phyloP scores from a whole-genome alignment of 2,113 vertebrate genomes.

The Vombatus ursinus region DNA sequence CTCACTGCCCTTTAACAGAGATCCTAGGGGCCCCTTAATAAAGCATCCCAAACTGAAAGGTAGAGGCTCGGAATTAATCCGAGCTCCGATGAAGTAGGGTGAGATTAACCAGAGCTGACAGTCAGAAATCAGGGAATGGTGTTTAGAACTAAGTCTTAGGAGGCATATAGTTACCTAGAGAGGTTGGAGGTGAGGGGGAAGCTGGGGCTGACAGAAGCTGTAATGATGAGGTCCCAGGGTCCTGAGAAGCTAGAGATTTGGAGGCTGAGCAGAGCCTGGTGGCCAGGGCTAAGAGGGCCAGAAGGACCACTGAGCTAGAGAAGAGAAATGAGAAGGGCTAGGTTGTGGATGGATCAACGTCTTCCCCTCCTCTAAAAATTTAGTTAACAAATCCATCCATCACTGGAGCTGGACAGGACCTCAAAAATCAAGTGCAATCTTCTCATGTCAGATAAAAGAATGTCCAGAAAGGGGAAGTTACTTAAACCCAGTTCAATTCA shows the following conservation, averaged over 20 bases:
- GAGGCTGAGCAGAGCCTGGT: conserved; percentile 55
- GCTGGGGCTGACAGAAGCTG: conserved; percentile 35
- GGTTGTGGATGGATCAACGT: not conserved
- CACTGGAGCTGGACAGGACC: not conserved
- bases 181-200: conserved; percentile 63
- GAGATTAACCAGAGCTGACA: not conserved
- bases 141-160: not conserved
- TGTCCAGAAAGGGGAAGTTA: not conserved
- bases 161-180: conserved; percentile 57
- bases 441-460: not conserved
- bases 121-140: not conserved
- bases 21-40: not conserved
- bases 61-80: not conserved
- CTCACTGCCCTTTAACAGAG: not conserved
- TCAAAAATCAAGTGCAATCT: not conserved
- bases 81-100: not conserved
- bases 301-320: conserved; percentile 35
- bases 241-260: conserved; percentile 55
- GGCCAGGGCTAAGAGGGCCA: conserved; percentile 58
- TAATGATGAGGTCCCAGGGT: conserved; percentile 61
- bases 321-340: not conserved
- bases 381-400: not conserved
- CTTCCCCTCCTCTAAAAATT: not conserved
- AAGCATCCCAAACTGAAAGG: not conserved
- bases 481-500: not conserved